Conservation (phyloP, 2,888 invertebrate genomes). For the Stegana nigrithorax region DNA sequence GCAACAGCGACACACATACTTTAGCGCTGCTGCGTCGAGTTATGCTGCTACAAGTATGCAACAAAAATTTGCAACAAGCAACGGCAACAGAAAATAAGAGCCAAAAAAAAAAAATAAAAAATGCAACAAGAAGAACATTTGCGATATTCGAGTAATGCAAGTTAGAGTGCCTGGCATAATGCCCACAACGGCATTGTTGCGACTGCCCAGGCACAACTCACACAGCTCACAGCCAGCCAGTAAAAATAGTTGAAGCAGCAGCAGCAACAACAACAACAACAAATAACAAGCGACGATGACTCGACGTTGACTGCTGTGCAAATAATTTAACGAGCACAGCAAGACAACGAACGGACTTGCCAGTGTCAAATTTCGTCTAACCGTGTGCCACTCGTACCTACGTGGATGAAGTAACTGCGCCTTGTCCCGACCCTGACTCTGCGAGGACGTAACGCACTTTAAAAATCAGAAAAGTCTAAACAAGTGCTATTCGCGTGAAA, state of each 20-base stretch:
- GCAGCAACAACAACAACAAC: background rate
- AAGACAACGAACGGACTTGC: too few species aligned
- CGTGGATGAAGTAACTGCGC: too few species aligned
- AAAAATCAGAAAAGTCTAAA: slow-evolving; percentile 13
- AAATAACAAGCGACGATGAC: background rate
- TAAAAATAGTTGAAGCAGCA: too few species aligned
- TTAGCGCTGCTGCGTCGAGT: slow-evolving; percentile 18
- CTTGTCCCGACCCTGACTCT: too few species aligned
- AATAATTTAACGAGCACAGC: slow-evolving; percentile 15
- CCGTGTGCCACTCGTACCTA: too few species aligned
- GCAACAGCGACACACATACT: slow-evolving; percentile 23
- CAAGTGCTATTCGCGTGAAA: too few species aligned
- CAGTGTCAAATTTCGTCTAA: too few species aligned
- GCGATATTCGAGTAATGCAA: slow-evolving; percentile 22
- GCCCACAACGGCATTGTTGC: background rate
- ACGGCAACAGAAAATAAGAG: slow-evolving; percentile 14
- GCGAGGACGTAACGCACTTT: background rate
- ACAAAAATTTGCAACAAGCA: slow-evolving; percentile 42
- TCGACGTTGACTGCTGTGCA: slow-evolving; percentile 7
- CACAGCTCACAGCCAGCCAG: background rate
- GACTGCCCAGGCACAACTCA: background rate
- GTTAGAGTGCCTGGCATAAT: slow-evolving; percentile 2
- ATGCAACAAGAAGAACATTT: slow-evolving; percentile 31
- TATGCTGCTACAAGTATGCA: slow-evolving; percentile 48
- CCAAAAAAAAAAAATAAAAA: background rate